These are phyloP conservation scores for Adelphocoris suturalis DNA, from an alignment of 2,888 invertebrate genomes.

Conservation along the genomic window DNA sequence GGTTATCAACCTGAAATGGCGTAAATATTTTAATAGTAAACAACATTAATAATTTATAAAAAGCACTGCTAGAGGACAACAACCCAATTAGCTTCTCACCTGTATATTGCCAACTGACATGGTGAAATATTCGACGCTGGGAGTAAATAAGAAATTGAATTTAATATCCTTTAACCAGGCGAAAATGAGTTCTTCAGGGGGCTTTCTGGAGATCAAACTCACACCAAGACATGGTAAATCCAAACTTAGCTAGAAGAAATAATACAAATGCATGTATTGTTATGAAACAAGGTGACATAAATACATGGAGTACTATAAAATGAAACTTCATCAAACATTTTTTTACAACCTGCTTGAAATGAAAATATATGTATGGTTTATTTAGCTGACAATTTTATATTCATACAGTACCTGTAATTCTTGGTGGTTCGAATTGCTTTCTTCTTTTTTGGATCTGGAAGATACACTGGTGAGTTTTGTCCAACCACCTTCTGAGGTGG, in stretches of 20 bases:
- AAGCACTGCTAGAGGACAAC: no score
- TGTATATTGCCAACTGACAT: constrained; percentile 90
- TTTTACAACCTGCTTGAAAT: no score
- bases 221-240: constrained; percentile 84
- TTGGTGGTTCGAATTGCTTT: background rate
- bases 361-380: no score
- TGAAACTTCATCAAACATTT: no score
- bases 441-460: constrained; percentile 54
- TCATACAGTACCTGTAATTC: constrained; percentile 31
- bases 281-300: no score
- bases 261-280: no score
- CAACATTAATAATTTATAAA: no score
- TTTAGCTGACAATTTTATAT: background rate
- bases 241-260: constrained; percentile 82
- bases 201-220: constrained; percentile 87
- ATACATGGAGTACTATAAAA: no score
- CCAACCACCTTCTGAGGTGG: background rate
- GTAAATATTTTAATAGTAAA: no score
- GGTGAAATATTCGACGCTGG: constrained; percentile 82
- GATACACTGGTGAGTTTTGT: constrained; percentile 8
- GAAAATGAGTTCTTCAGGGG: constrained; percentile 90
- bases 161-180: constrained; percentile 84
- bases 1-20: constrained; percentile 84
- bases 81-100: constrained; percentile 75
- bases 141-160: constrained; percentile 82